Evolutionary conservation across 2,888 invertebrate species (phyloP), one percentile per base, ranked within the genome.

Genomic region (Tinea semifulvella): DNA sequence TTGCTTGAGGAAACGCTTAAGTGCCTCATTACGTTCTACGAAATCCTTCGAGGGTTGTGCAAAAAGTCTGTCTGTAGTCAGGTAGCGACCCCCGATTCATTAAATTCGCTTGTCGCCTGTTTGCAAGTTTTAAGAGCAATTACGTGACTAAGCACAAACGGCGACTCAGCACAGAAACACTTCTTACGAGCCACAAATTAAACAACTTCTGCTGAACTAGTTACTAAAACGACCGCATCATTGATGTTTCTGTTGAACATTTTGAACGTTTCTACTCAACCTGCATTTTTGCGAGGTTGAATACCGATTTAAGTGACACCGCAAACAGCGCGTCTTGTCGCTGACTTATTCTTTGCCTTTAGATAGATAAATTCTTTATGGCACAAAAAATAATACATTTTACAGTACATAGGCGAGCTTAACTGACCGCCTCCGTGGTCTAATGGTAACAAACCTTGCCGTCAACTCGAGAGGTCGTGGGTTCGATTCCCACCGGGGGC

Each of bases 131-230:
- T 49, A 60, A 73, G 74, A 63, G 71, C 60, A 58, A 64, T 71
- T 71, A 74, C 77, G 76, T 80, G 80, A 76, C 81, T 79, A 79
- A 77, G 79, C 80, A 61, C 57, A 53, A 55, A 55, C 43, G 25
- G 36, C 25, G 46, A 17, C 10, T 27, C 43, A 42, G 54, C 51
- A 49, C 44, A 44, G 49, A 57, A 60, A 59, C 65, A 63, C 64
- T 66, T 61, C 64, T 65, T 65, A 56, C 40, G 25, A 10, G 62
- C 70, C 71, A 58, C 77, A 76, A 77, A 79, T 77, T 77, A 76
- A 72, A 73, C 73, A 77, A 80, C 65, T 79, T 53, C 55, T 55
- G 19, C 31, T 19, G 43, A 40, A 40, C 40, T 22, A 40, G 36
- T 14, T 22, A 40, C 40, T 40, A 22, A 38, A 22, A 40, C 40